Base-by-base conservation (phyloP, 2,797 vertebrate species). In the Scomberomorus guttatus region DNA sequence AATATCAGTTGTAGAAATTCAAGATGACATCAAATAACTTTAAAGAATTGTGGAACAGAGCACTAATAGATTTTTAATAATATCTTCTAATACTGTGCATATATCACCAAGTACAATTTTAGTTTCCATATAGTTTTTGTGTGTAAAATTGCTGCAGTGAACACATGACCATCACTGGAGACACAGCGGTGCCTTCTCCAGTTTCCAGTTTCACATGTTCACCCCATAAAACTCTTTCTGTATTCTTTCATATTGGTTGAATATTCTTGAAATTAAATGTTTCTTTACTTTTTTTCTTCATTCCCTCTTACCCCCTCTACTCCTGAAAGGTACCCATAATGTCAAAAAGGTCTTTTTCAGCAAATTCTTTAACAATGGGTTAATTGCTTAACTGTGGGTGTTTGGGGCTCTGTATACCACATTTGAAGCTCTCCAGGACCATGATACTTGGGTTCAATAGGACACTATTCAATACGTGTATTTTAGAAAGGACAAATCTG, bases 391-490 rank as follows among this genome's bases (percentile, higher is more conserved):
- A 55, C 27, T 22, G 20, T 25, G 17, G 46, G 3, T 32, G 11
- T 56, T 55, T 62, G 12, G 2, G 20, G 8, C 13, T 59, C 39
- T 4, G 55, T 62, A 42, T 34, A 66, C 22, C 10, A 18, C 3
- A 29, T 73, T 61, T 61, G 24, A 64, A 63, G 48, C 25, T n/a
- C 22, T 29, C 7, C 4, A 37, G 55, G 14, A 44, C 46, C 2
- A 13, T 58, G 24, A 55, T 78, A 59, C 52, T 54, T 65, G 44
- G 17, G 18, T 68, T 79, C 13, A 79, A 42, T 52, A 59, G 24
- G 29, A 54, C 1, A 0, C 42, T 37, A 39, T 71, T 82, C 20
- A 74, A 44, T 58, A 25, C 2, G 3, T 51, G 17, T 71, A 18
- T 56, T 44, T 17, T 2, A 39, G 20, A 64, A 44, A 63, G 17